Evolutionary conservation across 2,888 invertebrate genomes (phyloP).

Genomic region (Allacma fusca): DNA sequence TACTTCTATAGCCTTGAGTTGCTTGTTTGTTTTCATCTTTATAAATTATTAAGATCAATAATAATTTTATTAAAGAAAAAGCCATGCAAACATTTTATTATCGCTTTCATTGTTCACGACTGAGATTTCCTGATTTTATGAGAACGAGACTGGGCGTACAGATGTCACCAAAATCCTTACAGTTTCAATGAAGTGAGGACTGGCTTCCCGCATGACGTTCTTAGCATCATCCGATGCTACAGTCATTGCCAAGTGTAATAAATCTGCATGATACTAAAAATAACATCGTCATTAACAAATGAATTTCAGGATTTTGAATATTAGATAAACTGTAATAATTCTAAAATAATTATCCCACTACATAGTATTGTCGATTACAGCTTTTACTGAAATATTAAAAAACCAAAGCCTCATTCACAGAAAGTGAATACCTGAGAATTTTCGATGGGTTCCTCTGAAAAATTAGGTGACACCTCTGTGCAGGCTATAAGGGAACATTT

Average conservation of each 20-base stretch:
- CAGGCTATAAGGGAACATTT: constrained; percentile 74
- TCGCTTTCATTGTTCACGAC: too few species aligned
- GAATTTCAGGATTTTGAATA: not conserved
- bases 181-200: constrained; percentile 71
- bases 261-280: constrained; percentile 75
- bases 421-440: constrained; percentile 66
- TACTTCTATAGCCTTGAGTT: too few species aligned
- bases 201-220: constrained; percentile 69
- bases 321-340: too few species aligned
- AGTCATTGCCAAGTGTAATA: constrained; percentile 74
- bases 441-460: constrained; percentile 69
- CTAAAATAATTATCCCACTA: too few species aligned
- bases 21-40: too few species aligned
- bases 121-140: too few species aligned
- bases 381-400: not conserved
- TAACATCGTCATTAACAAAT: not conserved
- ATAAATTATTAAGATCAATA: too few species aligned
- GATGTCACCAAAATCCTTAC: constrained; percentile 71
- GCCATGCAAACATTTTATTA: too few species aligned
- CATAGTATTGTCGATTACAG: too few species aligned
- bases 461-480: constrained; percentile 78
- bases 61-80: too few species aligned
- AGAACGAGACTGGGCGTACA: constrained; percentile 73
- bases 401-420: too few species aligned
- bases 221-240: constrained; percentile 72